These are phyloP conservation scores for Mixornis gularis DNA, from an alignment of 2,113 vertebrate genomes.

Conservation along the genomic window DNA sequence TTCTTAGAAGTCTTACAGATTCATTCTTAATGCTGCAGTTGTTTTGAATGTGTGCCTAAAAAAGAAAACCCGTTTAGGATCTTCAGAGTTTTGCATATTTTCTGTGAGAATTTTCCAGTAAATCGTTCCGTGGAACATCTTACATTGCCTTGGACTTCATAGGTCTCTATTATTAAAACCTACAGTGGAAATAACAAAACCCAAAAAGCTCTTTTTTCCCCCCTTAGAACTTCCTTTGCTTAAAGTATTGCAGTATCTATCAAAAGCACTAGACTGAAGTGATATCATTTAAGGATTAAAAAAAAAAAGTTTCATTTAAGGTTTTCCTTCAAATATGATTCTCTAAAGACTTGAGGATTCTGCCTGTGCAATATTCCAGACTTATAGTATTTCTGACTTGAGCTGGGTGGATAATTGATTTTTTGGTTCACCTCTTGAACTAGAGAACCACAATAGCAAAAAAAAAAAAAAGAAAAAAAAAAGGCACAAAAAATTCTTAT, in stretches of 20 bases:
- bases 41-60: neutral
- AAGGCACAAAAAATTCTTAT: neutral
- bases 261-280: neutral
- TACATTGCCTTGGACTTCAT: slow-evolving; percentile 41
- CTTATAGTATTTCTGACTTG: neutral
- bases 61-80: slow-evolving; percentile 39
- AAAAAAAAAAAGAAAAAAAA: neutral
- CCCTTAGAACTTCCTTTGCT: neutral
- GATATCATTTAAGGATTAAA: neutral
- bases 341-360: neutral
- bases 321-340: neutral
- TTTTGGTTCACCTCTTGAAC: slow-evolving; percentile 23
- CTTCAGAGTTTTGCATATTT: slow-evolving; percentile 43
- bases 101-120: slow-evolving; percentile 55
- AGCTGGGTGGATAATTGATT: neutral
- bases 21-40: neutral
- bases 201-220: neutral
- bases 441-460: neutral
- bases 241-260: neutral
- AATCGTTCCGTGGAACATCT: slow-evolving; percentile 49
- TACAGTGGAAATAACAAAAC: slow-evolving; percentile 48
- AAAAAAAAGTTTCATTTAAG: neutral
- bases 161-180: slow-evolving; percentile 48
- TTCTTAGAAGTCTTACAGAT: neutral
- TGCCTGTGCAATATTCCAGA: neutral